phyloP scores from a whole-genome alignment of 2,888 invertebrate genomes.

The Odontomyia ornata region DNA sequence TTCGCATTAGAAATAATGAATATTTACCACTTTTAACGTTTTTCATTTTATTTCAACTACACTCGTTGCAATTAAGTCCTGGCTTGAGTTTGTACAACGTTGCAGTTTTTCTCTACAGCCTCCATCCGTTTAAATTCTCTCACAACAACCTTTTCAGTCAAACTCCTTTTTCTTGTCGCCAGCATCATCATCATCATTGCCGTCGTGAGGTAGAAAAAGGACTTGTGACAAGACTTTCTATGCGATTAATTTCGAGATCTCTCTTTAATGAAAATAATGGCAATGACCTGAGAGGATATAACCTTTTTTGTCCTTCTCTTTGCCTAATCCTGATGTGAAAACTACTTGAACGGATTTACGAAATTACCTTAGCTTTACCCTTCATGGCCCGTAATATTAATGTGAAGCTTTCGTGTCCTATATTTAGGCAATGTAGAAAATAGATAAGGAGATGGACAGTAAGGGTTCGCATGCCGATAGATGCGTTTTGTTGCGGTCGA shows the following conservation, averaged over 20 bases:
- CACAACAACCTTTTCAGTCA: neutral
- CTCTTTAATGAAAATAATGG: slow-evolving; percentile 27
- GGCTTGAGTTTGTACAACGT: neutral
- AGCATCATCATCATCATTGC: no score
- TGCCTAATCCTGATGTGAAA: slow-evolving; percentile 35
- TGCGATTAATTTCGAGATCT: slow-evolving; percentile 37
- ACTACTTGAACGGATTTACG: slow-evolving; percentile 41
- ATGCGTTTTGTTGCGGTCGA: no score
- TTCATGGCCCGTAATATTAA: slow-evolving; percentile 14
- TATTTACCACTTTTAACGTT: slow-evolving; percentile 50
- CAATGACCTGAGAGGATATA: slow-evolving; percentile 23
- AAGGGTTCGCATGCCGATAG: no score
- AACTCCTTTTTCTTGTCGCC: neutral
- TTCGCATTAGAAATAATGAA: slow-evolving; percentile 47
- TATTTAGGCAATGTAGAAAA: no score
- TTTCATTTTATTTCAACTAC: slow-evolving; percentile 46
- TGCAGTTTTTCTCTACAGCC: neutral
- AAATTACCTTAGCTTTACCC: slow-evolving; percentile 32
- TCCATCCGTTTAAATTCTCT: neutral
- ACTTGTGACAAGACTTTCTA: slow-evolving; percentile 28
- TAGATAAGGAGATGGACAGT: no score
- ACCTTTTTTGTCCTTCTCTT: slow-evolving; percentile 7
- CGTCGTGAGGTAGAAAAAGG: neutral
- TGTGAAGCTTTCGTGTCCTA: neutral
- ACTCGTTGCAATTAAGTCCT: neutral